Base-by-base conservation (phyloP, 1,140 invertebrate genomes). In the Pachyrhynchus sulphureomaculatus region DNA sequence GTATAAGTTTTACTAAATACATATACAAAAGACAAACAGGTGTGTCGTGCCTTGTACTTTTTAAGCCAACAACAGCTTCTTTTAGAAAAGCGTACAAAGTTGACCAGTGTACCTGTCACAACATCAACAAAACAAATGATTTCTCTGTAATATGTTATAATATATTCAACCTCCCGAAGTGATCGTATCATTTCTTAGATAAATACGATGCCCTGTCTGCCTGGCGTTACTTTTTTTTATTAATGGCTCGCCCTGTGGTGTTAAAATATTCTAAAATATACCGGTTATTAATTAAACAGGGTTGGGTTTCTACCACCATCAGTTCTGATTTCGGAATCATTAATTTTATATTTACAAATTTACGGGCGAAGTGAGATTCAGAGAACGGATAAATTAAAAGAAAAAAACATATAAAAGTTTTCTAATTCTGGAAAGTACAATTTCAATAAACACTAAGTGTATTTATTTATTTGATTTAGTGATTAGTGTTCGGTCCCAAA, bases 211-310 rank as follows among this genome's bases (percentile, higher is more conserved):
- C 24, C 34, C 51, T 54, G 51, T 54, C 51, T n/a, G 13, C 21
- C 39, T 2, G 24, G 52, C 41, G 52, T 42, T 55, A 55, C 44
- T 55, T 55, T n/a, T 55, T 41, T 55, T 55, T 44, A 55, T 55
- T 55, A 55, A 55, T 55, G 52, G 44, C 52, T 20, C 24, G 41
- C 41, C 52, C 52, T 21, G 52, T 55, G 52, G 52, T 55, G 52
- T 55, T 55, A 55, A 55, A 55, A 55, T 55, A 55, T 55, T 55
- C 52, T 15, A 24, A 55, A 37, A 55, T 55, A 23, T 26, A 37
- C 23, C 52, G 41, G 52, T 55, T 55, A 55, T 55, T 55, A 55
- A 55, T 55, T 55, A 55, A 55, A 55, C 52, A 34, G 52, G 52
- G 39, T 20, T 15, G 18, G 52, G 52, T 24, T 24, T 6, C 10